These are phyloP conservation scores for Lucilia cuprina DNA, from an alignment of 1,140 invertebrate genomes.

Conservation along the genomic window DNA sequence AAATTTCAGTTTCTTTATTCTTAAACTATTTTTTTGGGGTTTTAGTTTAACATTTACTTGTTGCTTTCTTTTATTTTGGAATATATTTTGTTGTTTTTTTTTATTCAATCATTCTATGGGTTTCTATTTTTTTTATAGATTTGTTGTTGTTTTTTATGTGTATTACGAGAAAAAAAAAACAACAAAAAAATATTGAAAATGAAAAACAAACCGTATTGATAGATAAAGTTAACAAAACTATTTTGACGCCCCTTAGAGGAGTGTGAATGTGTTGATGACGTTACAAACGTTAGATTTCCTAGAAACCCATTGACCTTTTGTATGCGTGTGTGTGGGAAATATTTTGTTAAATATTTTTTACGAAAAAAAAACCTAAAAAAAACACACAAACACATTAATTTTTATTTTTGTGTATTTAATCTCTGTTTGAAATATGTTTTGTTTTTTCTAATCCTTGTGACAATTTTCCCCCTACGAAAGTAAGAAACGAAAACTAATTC, in stretches of 20 bases:
- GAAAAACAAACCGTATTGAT: conserved; percentile 20
- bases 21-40: neutral
- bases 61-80: neutral
- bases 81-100: neutral
- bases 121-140: neutral
- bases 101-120: neutral
- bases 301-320: conserved; percentile 34
- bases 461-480: neutral
- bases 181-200: neutral
- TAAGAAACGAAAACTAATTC: neutral
- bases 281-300: conserved; percentile 24
- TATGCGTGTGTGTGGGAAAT: neutral
- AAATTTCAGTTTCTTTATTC: conserved; percentile 18
- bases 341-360: neutral
- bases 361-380: neutral
- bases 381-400: neutral
- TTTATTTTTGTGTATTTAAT: neutral
- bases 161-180: neutral
- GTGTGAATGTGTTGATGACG: conserved; percentile 34
- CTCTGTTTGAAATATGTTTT: neutral
- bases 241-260: conserved; percentile 30
- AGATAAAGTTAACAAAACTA: conserved; percentile 35
- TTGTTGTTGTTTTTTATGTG: conserved; percentile 17
- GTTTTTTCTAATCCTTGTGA: neutral
- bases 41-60: neutral